Evolutionary conservation across 2,888 invertebrate species (phyloP), one percentile per base, ranked within the genome.

Genomic region (Troilus luridus): DNA sequence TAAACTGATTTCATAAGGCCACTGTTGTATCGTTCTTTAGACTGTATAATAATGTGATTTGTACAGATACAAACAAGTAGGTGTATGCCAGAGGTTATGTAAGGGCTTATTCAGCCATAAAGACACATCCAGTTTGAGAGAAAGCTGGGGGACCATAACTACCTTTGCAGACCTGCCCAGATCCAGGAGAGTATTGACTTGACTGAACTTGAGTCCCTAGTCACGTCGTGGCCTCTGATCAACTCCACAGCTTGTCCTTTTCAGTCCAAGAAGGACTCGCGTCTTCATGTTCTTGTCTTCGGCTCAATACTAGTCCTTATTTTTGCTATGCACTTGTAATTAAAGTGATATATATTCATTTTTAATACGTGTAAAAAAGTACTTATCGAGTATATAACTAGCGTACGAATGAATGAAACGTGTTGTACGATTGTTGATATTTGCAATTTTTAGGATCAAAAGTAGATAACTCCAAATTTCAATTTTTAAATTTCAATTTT

Each of bases 151-250:
- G 72, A 41, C 72, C 27, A 41, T 77, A 77, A 77, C 72, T 41
- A 41, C 41, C 41, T 41, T 19, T 19, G 17, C 72, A 77, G 41
- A 19, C 0, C 72, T 41, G 17, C 41, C 72, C 41, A 77, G 41
- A 14, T 77, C 72, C 72, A 17, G 41, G 41, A 9, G 72, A 77
- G 72, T 77, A 77, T 77, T 77, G 72, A 77, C 72, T 77, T 41
- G 7, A 27, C 8, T 7, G 27, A n/a, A 77, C 27, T 77, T 77
- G 27, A 19, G 72, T 27, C 8, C 8, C 72, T 41, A 19, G 72
- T 77, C 72, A 77, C 72, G 72, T 77, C 72, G 27, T 19, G 72
- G 72, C 72, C 72, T 41, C 72, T 41, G 72, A 77, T 77, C 27
- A 77, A 77, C 72, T 77, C 72, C 27, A 8, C 72, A 77, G 72